Base-by-base conservation (phyloP, 2,797 vertebrate species). In the Harpagifer antarcticus region DNA sequence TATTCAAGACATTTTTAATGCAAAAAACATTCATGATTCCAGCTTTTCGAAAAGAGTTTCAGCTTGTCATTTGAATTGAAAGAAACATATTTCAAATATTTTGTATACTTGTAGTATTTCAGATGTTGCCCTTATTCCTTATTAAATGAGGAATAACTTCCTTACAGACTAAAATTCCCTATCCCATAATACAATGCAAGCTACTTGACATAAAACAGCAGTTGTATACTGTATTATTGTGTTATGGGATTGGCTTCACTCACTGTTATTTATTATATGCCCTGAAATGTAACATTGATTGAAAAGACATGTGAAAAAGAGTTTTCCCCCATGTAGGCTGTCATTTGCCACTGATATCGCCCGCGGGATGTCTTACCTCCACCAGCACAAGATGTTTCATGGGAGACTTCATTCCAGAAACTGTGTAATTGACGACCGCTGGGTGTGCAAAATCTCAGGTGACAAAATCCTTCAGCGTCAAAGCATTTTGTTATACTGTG, bases 391-490 rank as follows among this genome's bases (percentile, higher is more conserved):
- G 67, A 73, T 88, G 62, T 96, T 93, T 80, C 95, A 95, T 42
- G 91, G 94, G 37, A 89, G 89, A 68, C 92, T 95, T 90, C 91
- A 94, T 68, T 93, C 95, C 61, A 91, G 82, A 79, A 96, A 96
- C 84, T 95, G 94, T 74, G 86, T 95, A 9, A 91, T 94, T 40
- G 95, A 95, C 44, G 93, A 95, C 70, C 89, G 93, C 71, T 96
- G 95, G 93, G 94, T 94, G 58, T 96, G 95, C 88, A 96, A 95
- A 87, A 94, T 95, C 70, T 93, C 94, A 93, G 94, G 95, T 95
- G 53, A 57, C 50, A 74, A 57, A 73, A 58, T 53, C 20, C 31
- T 42, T 12, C 13, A 11, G 53, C 8, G 14, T 55, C 9, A 15
- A 59, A 64, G 14, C 16, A 9, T 20, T 31, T 19, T 63, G 12